Base-by-base conservation (phyloP, 2,888 invertebrate genomes). In the Heliconius sara region DNA sequence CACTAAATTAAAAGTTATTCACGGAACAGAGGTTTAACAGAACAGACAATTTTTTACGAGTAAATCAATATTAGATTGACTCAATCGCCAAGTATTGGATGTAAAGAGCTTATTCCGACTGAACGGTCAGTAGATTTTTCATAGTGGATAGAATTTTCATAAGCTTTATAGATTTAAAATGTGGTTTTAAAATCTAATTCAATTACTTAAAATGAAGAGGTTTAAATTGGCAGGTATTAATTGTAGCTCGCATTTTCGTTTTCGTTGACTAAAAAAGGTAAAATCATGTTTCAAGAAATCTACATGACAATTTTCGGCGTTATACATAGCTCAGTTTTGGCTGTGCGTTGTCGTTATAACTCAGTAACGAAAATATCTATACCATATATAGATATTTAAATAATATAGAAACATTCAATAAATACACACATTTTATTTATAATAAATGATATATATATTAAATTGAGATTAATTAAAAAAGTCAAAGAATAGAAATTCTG, bases 61-160 rank as follows among this genome's bases (percentile, higher is more conserved):
- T 57, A 57, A 57, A 72, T 70, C 70, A 25, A 70, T 43, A 70
- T 13, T 13, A 57, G 34, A 57, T 57, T 72, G 30, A 72, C 52
- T 72, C 34, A 57, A 57, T 72, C 57, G 30, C 52, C 30, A 57
- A 72, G 30, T 72, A 34, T 72, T 57, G 30, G 30, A n/a, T 57
- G 57, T 57, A 57, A 57, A 22, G 13, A 57, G 57, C 30, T 72
- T 72, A 52, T 72, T 72, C 71, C 47, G 4, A 52, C 30, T 47
- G 71, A 30, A 72, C 22, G 7, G 30, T 52, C 71, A 71, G 27
- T 70, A 9, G 47, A 47, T 27, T 70, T 52, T 71, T 71, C 47
- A 71, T 52, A 71, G 39, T 43, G 39, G 0, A 67, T 43, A 68
- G 39, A 34, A 34, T n/a, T 34, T 39, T 43, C 22, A 67, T 68